Evolutionary conservation across 2,888 invertebrate genomes (phyloP).

Genomic region (Microchrysa polita): DNA sequence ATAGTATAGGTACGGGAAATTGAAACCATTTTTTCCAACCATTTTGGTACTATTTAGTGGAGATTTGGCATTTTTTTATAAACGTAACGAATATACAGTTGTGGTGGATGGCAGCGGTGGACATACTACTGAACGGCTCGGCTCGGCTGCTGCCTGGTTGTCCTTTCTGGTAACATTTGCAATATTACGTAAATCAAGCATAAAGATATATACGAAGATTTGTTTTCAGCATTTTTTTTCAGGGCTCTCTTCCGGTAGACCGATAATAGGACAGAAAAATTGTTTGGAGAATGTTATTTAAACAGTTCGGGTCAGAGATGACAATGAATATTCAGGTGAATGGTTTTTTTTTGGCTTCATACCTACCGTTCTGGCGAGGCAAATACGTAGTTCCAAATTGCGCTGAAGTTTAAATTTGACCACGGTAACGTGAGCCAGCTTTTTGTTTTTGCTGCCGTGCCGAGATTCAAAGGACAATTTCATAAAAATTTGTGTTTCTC

Average conservation of each 20-base stretch:
- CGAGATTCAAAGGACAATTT: no score
- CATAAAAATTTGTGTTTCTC: no score
- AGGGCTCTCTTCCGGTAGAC: not conserved
- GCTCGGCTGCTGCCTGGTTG: no score
- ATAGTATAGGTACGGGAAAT: conserved; percentile 1
- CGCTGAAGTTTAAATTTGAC: no score
- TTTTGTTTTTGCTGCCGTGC: no score
- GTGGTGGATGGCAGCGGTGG: not conserved
- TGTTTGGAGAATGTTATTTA: conserved; percentile 34
- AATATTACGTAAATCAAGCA: conserved; percentile 27
- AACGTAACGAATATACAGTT: not conserved
- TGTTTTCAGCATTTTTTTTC: no score
- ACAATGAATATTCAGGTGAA: conserved; percentile 27
- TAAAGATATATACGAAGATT: conserved; percentile 25
- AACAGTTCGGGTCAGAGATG: not conserved
- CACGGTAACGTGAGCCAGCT: no score
- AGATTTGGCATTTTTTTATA: conserved; percentile 14
- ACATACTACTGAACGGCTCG: no score
- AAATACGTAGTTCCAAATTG: no score
- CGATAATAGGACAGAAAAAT: conserved; percentile 37
- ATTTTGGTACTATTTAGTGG: conserved; percentile 21
- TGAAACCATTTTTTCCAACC: conserved; percentile 31
- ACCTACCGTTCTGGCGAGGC: no score
- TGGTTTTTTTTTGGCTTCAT: no score
- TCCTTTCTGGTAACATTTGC: not conserved